Percentiles rank a stretch among this genome's conserved stretches.
phyloP scores from a whole-genome alignment of 2,797 vertebrate species.

The Arrhamphus sclerolepis region DNA sequence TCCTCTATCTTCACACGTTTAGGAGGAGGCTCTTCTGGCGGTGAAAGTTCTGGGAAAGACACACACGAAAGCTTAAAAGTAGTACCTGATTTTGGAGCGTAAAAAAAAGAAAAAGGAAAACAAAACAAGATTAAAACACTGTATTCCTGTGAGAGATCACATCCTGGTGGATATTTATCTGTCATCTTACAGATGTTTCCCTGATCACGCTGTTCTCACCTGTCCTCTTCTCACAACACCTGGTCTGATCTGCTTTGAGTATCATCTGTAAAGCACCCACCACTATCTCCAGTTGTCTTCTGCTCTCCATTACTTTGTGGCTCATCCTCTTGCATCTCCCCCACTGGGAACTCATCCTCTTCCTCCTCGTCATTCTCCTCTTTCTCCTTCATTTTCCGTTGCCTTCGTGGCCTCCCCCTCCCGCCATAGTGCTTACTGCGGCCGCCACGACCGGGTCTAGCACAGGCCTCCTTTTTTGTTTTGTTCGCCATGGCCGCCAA shows the following conservation, averaged over 20 bases:
- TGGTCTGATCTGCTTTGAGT: conserved; percentile 60
- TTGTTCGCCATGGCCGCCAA: conserved; percentile 95
- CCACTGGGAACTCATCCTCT: conserved; percentile 44
- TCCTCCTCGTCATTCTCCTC: conserved; percentile 68
- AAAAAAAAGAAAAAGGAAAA: neutral
- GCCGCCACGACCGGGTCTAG: conserved; percentile 65
- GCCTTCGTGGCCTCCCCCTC: conserved; percentile 75
- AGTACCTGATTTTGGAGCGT: neutral
- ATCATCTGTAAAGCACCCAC: conserved; percentile 63
- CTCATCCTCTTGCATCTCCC: conserved; percentile 55
- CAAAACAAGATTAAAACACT: neutral
- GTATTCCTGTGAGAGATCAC: neutral
- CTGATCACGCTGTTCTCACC: conserved; percentile 39
- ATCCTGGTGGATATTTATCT: conserved; percentile 3
- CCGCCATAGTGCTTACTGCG: conserved; percentile 85
- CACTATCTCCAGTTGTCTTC: conserved; percentile 64
- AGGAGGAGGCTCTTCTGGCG: conserved; percentile 72
- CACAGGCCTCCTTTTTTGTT: conserved; percentile 86
- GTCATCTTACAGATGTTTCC: conserved; percentile 1
- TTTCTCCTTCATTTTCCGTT: conserved; percentile 69
- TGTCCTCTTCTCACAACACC: conserved; percentile 50
- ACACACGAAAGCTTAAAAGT: conserved; percentile 8
- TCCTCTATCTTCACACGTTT: conserved; percentile 89
- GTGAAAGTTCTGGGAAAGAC: conserved; percentile 49
- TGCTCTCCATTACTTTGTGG: conserved; percentile 76